These are phyloP conservation scores for Phylloscopus collybita DNA, from an alignment of 2,797 vertebrate genomes.

Conservation along the genomic window DNA sequence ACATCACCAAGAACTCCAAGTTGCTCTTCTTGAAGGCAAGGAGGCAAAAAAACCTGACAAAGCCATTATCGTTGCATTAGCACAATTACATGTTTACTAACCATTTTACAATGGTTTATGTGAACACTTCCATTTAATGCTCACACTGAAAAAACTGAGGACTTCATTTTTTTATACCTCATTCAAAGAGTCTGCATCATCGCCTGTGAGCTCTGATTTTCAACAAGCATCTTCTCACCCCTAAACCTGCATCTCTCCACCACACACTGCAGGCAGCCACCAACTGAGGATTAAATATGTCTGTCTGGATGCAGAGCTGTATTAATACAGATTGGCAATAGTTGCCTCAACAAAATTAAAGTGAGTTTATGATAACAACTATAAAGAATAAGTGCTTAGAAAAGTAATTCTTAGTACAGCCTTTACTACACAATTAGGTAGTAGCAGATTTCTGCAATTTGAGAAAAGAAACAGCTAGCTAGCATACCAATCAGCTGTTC, in stretches of 20 bases:
- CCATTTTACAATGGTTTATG: neutral
- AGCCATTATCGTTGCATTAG: neutral
- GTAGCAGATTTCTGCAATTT: neutral
- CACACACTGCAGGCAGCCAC: neutral
- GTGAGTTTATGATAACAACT: neutral
- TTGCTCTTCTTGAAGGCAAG: neutral
- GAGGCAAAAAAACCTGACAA: neutral
- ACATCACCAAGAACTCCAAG: neutral
- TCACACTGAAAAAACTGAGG: neutral
- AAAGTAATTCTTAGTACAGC: neutral
- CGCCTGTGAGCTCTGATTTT: neutral
- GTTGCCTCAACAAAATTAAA: neutral
- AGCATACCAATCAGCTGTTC: neutral
- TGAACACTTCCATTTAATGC: neutral
- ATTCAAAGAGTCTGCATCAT: neutral
- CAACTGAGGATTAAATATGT: neutral
- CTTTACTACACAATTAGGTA: neutral
- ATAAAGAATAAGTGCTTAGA: neutral
- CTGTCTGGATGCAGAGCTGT: neutral
- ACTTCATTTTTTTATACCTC: neutral
- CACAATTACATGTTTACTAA: neutral
- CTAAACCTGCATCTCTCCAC: neutral
- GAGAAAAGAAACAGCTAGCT: neutral
- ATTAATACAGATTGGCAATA: neutral
- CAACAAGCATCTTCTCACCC: neutral